Evolutionary conservation across 2,113 vertebrate species (phyloP).

Genomic region (Macrotis lagotis): DNA sequence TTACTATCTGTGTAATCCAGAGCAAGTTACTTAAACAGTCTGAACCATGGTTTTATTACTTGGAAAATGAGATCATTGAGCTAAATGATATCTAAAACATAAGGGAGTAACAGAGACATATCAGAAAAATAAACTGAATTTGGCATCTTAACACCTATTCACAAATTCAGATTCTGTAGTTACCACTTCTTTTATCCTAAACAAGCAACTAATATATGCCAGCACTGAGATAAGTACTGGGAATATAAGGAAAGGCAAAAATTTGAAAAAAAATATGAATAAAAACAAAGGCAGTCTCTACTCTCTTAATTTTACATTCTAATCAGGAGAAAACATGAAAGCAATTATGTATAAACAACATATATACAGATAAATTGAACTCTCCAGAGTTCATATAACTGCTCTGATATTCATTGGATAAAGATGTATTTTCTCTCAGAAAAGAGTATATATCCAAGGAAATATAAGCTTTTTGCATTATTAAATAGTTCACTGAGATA

Average conservation of each 20-base stretch:
- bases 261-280: too few species aligned
- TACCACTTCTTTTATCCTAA: not conserved
- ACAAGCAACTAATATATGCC: not conserved
- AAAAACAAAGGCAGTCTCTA: not conserved
- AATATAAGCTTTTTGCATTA: too few species aligned
- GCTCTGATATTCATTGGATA: too few species aligned
- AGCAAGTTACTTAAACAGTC: not conserved
- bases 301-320: not conserved
- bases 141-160: not conserved
- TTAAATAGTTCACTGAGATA: not conserved
- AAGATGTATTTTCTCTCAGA: too few species aligned
- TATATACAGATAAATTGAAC: not conserved
- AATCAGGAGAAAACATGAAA: not conserved
- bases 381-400: too few species aligned
- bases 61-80: not conserved
- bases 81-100: not conserved
- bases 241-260: not conserved
- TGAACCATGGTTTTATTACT: not conserved
- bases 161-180: not conserved
- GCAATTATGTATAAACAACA: not conserved
- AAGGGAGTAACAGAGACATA: not conserved
- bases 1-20: not conserved
- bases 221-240: not conserved
- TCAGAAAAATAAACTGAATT: not conserved
- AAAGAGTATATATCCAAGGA: too few species aligned